phyloP scores from a whole-genome alignment of 2,113 vertebrate species.

The Ciconia stormi region DNA sequence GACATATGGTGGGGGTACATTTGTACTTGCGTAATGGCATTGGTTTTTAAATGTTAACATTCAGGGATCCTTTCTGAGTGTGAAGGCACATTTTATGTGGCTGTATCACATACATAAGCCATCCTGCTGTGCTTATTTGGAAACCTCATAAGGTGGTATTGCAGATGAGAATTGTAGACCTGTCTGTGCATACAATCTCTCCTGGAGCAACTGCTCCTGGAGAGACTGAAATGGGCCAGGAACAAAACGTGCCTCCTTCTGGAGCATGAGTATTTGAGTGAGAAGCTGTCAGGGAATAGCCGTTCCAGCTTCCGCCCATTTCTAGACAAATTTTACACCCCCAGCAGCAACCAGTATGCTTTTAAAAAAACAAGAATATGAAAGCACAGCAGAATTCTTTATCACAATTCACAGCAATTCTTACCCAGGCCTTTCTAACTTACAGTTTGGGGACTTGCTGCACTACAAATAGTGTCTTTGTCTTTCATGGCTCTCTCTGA shows the following conservation, averaged over 20 bases:
- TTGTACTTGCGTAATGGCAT: neutral
- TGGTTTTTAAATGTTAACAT: neutral
- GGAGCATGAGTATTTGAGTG: fast-evolving
- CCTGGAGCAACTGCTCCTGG: neutral
- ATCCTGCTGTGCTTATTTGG: neutral
- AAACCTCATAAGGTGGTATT: neutral
- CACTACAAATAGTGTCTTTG: neutral
- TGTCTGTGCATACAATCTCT: neutral
- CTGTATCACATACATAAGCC: neutral
- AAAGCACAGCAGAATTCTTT: neutral
- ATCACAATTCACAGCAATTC: neutral
- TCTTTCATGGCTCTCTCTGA: neutral
- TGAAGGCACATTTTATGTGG: neutral
- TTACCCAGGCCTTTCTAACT: neutral
- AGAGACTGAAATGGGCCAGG: neutral
- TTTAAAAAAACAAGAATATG: neutral
- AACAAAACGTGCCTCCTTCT: neutral
- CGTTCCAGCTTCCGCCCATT: neutral
- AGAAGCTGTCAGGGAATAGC: neutral
- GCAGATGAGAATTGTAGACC: neutral
- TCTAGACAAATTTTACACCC: neutral
- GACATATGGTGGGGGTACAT: neutral
- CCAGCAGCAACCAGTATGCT: neutral
- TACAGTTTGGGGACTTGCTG: neutral
- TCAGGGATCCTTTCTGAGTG: neutral